phyloP scores from a whole-genome alignment of 1,140 invertebrate species.

The Bemisia tabaci region DNA sequence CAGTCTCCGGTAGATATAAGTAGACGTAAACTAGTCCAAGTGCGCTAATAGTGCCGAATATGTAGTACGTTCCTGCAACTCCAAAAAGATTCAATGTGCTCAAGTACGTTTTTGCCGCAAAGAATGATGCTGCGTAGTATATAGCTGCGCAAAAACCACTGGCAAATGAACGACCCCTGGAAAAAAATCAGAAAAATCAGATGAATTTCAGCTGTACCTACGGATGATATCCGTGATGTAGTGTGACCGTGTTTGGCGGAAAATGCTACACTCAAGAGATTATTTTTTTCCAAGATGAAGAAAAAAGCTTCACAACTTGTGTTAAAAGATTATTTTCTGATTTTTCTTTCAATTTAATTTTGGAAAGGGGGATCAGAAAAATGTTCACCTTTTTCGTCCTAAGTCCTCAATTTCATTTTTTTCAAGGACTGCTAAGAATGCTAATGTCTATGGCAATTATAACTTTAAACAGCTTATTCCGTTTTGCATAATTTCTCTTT shows the following conservation, averaged over 20 bases:
- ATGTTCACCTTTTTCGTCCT: too few species aligned
- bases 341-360: too few species aligned
- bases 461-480: too few species aligned
- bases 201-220: constrained; percentile 1
- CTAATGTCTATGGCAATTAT: too few species aligned
- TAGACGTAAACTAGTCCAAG: constrained; percentile 33
- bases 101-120: constrained; percentile 7
- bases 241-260: not conserved
- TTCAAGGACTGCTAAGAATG: too few species aligned
- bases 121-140: constrained; percentile 2
- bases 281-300: too few species aligned
- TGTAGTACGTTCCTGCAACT: constrained; percentile 30
- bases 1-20: constrained; percentile 39
- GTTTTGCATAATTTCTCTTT: too few species aligned
- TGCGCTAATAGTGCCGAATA: constrained; percentile 34
- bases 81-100: not conserved
- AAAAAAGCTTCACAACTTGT: too few species aligned
- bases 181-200: not conserved
- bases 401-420: too few species aligned
- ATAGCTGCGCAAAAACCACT: constrained; percentile 1
- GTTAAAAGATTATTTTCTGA: too few species aligned
- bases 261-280: not conserved
- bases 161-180: constrained; percentile 6
- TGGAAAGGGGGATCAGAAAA: too few species aligned
- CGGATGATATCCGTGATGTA: too few species aligned